A percentile compares a stretch with the other conserved stretches of the same genome.
These are phyloP conservation scores for Hephaestus fuliginosus DNA, from an alignment of 2,797 vertebrate species.

Conservation along the genomic window DNA sequence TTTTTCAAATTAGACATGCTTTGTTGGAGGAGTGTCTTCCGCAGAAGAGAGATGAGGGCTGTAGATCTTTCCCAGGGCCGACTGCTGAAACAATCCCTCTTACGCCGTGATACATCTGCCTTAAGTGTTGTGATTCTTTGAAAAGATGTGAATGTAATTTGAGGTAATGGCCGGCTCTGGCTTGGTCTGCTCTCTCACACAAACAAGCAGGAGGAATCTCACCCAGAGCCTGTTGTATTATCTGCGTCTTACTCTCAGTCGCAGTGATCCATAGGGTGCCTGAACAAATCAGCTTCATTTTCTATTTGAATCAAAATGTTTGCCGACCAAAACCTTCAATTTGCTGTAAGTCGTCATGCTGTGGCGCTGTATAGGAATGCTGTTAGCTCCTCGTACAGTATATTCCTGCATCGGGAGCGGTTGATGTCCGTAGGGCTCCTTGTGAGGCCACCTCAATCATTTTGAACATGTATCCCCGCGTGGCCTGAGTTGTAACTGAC, in stretches of 20 bases:
- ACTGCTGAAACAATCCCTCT: constrained; percentile 61
- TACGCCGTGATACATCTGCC: constrained; percentile 53
- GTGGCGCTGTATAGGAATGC: constrained; percentile 12
- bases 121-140: constrained; percentile 48
- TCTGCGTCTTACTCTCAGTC: constrained; percentile 20
- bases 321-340: constrained; percentile 36
- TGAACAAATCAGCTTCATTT: constrained; percentile 43
- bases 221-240: constrained; percentile 30
- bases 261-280: constrained; percentile 25
- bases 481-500: constrained; percentile 58
- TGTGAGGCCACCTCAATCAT: constrained; percentile 63
- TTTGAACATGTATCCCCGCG: constrained; percentile 49
- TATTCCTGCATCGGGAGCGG: constrained; percentile 9
- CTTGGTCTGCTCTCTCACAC: constrained; percentile 14
- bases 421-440: constrained; percentile 19
- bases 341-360: not conserved
- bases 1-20: constrained; percentile 83
- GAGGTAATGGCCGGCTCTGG: constrained; percentile 43
- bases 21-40: constrained; percentile 74
- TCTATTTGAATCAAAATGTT: constrained; percentile 66
- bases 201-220: constrained; percentile 34
- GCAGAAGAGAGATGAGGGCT: constrained; percentile 60
- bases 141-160: constrained; percentile 59
- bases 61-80: constrained; percentile 59
- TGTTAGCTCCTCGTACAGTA: not conserved